Evolutionary conservation across 2,888 invertebrate species (phyloP).

Genomic region (Drosophila infuscata): DNA sequence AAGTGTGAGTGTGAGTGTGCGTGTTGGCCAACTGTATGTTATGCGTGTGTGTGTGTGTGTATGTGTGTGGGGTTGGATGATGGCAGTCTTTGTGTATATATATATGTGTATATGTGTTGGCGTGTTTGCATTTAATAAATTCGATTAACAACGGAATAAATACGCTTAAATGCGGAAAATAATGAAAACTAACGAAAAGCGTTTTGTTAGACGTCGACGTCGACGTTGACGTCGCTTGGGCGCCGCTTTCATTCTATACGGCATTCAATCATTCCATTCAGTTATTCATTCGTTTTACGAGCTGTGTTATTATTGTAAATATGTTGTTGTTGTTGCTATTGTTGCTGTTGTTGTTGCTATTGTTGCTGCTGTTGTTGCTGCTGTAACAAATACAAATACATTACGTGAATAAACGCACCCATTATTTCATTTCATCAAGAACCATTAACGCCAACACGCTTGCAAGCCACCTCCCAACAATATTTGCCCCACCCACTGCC

Average conservation of each 20-base stretch:
- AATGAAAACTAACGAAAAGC: constrained; percentile 81
- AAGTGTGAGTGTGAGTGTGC: constrained; percentile 48
- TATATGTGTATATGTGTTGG: constrained; percentile 52
- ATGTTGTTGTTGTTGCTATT: constrained; percentile 49
- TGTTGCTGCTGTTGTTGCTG: constrained; percentile 48
- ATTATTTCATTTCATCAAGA: constrained; percentile 83
- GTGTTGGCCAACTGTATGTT: constrained; percentile 43
- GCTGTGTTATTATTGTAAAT: constrained; percentile 82
- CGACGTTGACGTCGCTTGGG: constrained; percentile 48
- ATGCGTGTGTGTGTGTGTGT: constrained; percentile 16
- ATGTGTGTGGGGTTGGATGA: constrained; percentile 21
- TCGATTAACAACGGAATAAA: constrained; percentile 83
- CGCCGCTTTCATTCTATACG: constrained; percentile 76
- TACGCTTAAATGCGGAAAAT: constrained; percentile 82
- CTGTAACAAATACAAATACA: constrained; percentile 81
- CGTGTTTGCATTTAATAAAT: constrained; percentile 84
- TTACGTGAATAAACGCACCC: constrained; percentile 83
- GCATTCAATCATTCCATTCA: constrained; percentile 79
- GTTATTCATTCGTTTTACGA: constrained; percentile 79
- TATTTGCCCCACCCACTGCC: constrained; percentile 5
- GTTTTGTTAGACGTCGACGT: constrained; percentile 71
- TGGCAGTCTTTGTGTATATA: constrained; percentile 31
- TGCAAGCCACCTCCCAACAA: constrained; percentile 41
- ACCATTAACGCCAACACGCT: constrained; percentile 83
- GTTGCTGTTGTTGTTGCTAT: constrained; percentile 33